Percentiles rank a stretch among this genome's conserved stretches.
phyloP scores from a whole-genome alignment of 2,888 invertebrate species.

The Polyploca ridens region DNA sequence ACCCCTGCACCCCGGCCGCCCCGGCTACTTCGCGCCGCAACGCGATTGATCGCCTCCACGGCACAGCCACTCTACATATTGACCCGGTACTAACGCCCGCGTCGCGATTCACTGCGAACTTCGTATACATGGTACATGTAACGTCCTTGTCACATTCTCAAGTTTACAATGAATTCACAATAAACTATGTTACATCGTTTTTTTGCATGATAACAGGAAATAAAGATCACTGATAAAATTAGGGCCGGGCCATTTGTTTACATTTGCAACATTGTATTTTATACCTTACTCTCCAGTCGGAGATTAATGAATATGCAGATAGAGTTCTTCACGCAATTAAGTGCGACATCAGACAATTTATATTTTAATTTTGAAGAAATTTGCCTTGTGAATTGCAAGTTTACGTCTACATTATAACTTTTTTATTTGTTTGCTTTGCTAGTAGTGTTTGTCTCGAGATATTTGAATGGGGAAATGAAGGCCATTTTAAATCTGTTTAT shows the following conservation, averaged over 20 bases:
- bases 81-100: constrained; percentile 79
- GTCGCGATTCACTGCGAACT: constrained; percentile 72
- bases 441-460: not conserved
- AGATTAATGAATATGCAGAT: constrained; percentile 76
- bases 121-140: constrained; percentile 59
- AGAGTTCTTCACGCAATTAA: constrained; percentile 70
- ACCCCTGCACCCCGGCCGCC: constrained; percentile 33
- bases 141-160: constrained; percentile 34
- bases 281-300: constrained; percentile 43
- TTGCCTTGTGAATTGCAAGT: constrained; percentile 8
- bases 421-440: constrained; percentile 1
- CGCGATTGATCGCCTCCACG: constrained; percentile 81
- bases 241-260: constrained; percentile 1
- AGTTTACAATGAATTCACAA: constrained; percentile 14
- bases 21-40: constrained; percentile 55
- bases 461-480: not conserved
- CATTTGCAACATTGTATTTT: constrained; percentile 16
- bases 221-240: not conserved
- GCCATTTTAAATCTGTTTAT: not conserved
- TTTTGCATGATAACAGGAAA: not conserved
- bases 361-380: constrained; percentile 60
- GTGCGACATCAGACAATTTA: constrained; percentile 68
- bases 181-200: constrained; percentile 18
- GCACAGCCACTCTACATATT: constrained; percentile 83
- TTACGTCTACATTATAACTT: not conserved